Evolutionary conservation across 1,140 invertebrate species (phyloP).

Genomic region (Meloidogyne floridensis): DNA sequence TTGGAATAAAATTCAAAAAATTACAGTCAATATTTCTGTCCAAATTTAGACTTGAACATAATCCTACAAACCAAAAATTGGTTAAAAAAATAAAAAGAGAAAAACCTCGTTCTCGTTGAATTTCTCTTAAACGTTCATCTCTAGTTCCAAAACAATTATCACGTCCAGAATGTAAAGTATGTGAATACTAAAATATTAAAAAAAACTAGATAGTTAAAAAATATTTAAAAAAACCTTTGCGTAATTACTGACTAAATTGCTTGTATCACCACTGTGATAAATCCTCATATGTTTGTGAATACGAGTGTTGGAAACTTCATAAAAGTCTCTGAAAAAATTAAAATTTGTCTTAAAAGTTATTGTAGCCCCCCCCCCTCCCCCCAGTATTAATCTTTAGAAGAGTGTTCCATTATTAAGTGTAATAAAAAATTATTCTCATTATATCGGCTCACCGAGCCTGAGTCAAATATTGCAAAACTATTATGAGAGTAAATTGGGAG

Average conservation of each 20-base stretch:
- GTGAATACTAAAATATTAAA: constrained; percentile 21
- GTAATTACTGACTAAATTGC: constrained; percentile 27
- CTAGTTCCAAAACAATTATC: constrained; percentile 31
- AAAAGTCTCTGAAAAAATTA: constrained; percentile 26
- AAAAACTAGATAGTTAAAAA: background rate
- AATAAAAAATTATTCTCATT: too few relatives aligned
- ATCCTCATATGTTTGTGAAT: constrained; percentile 34
- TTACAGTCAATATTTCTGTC: constrained; percentile 8
- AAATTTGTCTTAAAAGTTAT: too few relatives aligned
- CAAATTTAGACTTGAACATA: background rate
- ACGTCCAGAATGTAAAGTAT: constrained; percentile 12
- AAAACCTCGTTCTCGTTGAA: background rate
- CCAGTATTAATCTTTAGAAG: too few relatives aligned
- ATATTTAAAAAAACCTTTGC: constrained; percentile 20
- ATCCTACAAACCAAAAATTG: background rate
- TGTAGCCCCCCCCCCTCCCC: too few relatives aligned
- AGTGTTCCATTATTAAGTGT: too few relatives aligned
- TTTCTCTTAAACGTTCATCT: constrained; percentile 25
- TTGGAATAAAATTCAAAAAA: background rate
- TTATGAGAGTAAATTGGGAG: too few relatives aligned
- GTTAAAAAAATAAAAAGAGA: background rate
- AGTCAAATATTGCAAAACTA: too few relatives aligned
- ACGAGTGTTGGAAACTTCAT: constrained; percentile 32
- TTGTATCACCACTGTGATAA: constrained; percentile 20
- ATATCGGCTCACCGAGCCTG: too few relatives aligned